These are phyloP conservation scores for Aldrovandia affinis DNA, from an alignment of 2,797 vertebrate genomes.

Conservation along the genomic window DNA sequence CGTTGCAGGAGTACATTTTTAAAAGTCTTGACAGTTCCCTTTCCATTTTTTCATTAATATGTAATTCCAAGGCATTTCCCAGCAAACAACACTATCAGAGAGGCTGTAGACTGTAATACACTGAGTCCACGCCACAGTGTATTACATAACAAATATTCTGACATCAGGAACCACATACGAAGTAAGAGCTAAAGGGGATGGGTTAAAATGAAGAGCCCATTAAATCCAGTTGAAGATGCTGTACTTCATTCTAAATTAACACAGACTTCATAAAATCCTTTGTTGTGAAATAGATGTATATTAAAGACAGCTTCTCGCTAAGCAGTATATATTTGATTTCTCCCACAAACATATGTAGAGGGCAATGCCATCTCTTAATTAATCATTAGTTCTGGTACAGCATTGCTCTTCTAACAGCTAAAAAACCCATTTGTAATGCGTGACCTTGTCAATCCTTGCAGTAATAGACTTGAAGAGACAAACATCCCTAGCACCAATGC, in stretches of 20 bases:
- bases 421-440: not conserved
- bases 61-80: slow-evolving; percentile 19
- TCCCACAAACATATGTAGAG: not conserved
- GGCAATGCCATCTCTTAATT: not conserved
- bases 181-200: not conserved
- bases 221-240: slow-evolving; percentile 11
- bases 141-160: slow-evolving; percentile 4
- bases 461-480: not conserved
- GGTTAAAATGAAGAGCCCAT: not conserved
- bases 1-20: slow-evolving; percentile 18
- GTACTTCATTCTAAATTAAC: not conserved
- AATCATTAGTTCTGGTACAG: slow-evolving; percentile 13
- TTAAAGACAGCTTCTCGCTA: too few relatives aligned
- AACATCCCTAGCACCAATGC: not conserved
- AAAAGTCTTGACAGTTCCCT: slow-evolving; percentile 7
- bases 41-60: not conserved
- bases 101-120: not conserved
- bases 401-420: not conserved
- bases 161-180: not conserved
- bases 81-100: not conserved
- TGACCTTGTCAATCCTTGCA: not conserved
- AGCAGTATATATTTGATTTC: not conserved
- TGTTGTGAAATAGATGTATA: too few relatives aligned
- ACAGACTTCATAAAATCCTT: not conserved
- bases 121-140: not conserved